A percentile compares a stretch with the other conserved stretches of the same genome.
These are phyloP conservation scores for Choloepus didactylus DNA, from an alignment of 2,797 vertebrate genomes.

Conservation along the genomic window DNA sequence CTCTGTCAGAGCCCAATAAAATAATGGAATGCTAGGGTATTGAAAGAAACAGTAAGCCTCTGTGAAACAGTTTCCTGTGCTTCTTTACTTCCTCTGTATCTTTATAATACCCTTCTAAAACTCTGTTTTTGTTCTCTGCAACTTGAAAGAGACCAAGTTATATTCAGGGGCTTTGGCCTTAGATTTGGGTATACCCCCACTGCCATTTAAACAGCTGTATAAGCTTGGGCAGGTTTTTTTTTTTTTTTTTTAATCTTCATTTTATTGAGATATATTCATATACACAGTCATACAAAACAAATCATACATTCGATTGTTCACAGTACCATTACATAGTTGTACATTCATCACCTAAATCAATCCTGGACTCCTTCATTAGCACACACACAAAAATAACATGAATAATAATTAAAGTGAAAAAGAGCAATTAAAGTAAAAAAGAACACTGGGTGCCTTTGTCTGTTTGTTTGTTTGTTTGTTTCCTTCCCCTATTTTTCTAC, in stretches of 20 bases:
- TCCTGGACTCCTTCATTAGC: too few species aligned
- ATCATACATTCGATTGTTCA: too few species aligned
- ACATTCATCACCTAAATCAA: too few species aligned
- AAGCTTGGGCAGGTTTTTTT: not conserved
- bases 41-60: not conserved
- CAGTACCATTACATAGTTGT: too few species aligned
- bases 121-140: not conserved
- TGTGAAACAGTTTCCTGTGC: slow-evolving; percentile 12
- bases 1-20: not conserved
- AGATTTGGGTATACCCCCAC: not conserved
- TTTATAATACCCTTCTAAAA: slow-evolving; percentile 34
- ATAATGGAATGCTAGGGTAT: not conserved
- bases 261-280: too few species aligned
- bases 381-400: too few species aligned
- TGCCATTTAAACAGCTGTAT: not conserved
- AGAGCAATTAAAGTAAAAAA: too few species aligned
- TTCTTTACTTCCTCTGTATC: slow-evolving; percentile 3
- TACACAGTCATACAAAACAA: too few species aligned
- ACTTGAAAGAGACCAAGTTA: not conserved
- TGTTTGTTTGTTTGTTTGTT: too few species aligned
- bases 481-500: too few species aligned
- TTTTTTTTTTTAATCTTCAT: not conserved
- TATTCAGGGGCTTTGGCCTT: not conserved
- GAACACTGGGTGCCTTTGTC: too few species aligned
- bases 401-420: too few species aligned